These are phyloP conservation scores for Spilarctia lutea DNA, from an alignment of 2,888 invertebrate species.

Conservation along the genomic window DNA sequence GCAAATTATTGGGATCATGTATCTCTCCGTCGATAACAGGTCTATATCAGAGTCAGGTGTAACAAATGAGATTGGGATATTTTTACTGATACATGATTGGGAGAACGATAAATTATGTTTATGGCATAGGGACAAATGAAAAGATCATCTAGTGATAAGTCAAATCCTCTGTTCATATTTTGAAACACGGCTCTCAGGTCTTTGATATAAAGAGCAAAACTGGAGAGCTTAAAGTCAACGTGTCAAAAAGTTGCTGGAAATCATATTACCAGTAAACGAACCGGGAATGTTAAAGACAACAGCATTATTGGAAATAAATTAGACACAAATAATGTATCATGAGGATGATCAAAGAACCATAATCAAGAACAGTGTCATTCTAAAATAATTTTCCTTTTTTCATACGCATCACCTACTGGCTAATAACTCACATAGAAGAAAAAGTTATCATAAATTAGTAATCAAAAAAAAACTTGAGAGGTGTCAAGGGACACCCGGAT, in stretches of 20 bases:
- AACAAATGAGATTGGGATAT: neutral
- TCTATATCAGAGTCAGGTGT: neutral
- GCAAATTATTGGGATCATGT: slow-evolving; percentile 7
- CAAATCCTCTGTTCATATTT: neutral
- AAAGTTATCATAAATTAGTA: neutral
- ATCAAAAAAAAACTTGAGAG: too few relatives aligned
- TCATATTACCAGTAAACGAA: neutral
- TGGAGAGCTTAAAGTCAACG: too few relatives aligned
- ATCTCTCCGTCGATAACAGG: neutral
- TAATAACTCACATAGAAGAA: neutral
- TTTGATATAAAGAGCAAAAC: too few relatives aligned
- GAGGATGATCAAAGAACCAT: too few relatives aligned
- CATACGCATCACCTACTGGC: neutral
- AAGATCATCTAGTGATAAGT: neutral
- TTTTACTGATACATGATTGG: neutral
- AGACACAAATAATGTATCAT: neutral
- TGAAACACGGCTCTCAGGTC: too few relatives aligned
- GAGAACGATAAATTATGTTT: neutral
- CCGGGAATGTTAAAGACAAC: neutral
- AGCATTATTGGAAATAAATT: neutral
- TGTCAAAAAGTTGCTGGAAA: neutral
- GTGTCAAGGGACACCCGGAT: too few relatives aligned
- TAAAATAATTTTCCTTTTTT: neutral
- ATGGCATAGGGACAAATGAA: too few relatives aligned
- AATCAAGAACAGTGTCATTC: neutral